Base-by-base conservation (phyloP, 2,113 vertebrate genomes). In the Dicentrarchus labrax region DNA sequence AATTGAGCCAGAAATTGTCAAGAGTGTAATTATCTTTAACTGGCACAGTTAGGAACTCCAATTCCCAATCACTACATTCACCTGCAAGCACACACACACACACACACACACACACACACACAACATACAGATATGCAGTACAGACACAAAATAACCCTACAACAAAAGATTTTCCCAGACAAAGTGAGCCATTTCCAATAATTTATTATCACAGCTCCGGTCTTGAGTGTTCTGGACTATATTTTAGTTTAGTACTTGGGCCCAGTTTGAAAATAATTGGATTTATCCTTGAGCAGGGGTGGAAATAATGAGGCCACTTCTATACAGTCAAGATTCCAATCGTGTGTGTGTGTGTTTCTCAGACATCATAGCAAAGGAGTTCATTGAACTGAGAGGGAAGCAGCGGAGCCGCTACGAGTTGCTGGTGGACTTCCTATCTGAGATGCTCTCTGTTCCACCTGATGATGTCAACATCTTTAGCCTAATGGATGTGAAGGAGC, bases 341-440 rank as follows among this genome's bases (percentile, higher is more conserved):
- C 12, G 54, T 72, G 53, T 72, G 36, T 39, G n/a, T 45, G 50
- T 84, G 0, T 82, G 13, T 61, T 68, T 48, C 43, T 68, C 90
- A 97, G 97, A 94, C 93, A 89, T 96, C 75, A 95, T 95, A 53
- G 96, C 96, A 15, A 95, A 94, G 72, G 95, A 97, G 72, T 97
- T 98, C 88, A 86, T 96, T 80, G 94, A 94, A 68, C 94, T 92
- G 61, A 91, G 95, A 54, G 95, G 94, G 13, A 89, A 76, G 0
- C 92, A 92, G 82, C 89, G 83, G 79, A 96, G 94, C 1, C 95
- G 92, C 36, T 92, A 91, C 4, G 95, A 95, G 64, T 83, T 94
- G 82, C 94, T 97, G 86, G 87, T 94, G 80, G 95, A 94, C 88
- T 93, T 96, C 76, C 94, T 97, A 84, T 95, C 96, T 1, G 96